These are phyloP conservation scores for Sitodiplosis mosellana DNA, from an alignment of 1,140 invertebrate species.

Conservation along the genomic window DNA sequence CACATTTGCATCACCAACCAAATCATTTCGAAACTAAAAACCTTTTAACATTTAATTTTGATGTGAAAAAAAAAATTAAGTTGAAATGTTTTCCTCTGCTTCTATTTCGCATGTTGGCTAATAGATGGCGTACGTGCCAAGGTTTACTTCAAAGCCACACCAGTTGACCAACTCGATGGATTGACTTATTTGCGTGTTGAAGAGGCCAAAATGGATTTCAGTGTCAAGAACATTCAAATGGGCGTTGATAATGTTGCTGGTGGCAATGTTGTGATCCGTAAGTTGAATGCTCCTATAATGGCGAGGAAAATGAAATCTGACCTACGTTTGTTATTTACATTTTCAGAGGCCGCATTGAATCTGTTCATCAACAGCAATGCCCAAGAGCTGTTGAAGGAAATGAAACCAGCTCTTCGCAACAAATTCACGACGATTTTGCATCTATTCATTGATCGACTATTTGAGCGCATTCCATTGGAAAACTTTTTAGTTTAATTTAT, in stretches of 20 bases:
- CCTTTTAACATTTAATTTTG: background rate
- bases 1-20: background rate
- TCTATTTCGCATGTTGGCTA: background rate
- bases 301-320: background rate
- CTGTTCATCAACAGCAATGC: conserved; percentile 71
- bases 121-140: conserved; percentile 64
- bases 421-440: conserved; percentile 56
- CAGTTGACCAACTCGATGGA: conserved; percentile 29
- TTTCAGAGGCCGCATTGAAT: conserved; percentile 61
- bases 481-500: conserved; percentile 35
- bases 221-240: conserved; percentile 59
- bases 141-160: conserved; percentile 53
- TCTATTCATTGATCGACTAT: conserved; percentile 51
- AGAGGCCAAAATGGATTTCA: conserved; percentile 64
- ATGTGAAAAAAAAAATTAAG: background rate
- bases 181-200: conserved; percentile 44
- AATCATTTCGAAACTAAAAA: conserved; percentile 1
- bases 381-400: conserved; percentile 62
- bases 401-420: conserved; percentile 63
- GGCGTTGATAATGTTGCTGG: conserved; percentile 64
- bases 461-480: conserved; percentile 56
- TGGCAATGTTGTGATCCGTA: conserved; percentile 57
- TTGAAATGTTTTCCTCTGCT: background rate
- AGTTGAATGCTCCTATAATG: conserved; percentile 19
- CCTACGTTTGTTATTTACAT: conserved; percentile 3